Evolutionary conservation across 2,888 invertebrate species (phyloP).

Genomic region (Papilio elwesi): DNA sequence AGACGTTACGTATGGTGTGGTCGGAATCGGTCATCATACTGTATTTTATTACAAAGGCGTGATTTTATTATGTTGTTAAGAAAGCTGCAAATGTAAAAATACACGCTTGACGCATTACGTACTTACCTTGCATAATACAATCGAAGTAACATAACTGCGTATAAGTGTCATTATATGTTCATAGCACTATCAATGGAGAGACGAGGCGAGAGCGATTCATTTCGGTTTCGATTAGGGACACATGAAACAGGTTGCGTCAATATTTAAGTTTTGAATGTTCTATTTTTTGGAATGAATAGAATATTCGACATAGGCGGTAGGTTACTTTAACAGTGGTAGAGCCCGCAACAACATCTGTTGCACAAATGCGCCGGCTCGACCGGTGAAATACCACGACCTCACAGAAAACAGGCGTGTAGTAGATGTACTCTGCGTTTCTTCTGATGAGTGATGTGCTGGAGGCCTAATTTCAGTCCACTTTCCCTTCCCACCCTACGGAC

Average conservation of each 20-base stretch:
- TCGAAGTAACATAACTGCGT: slow-evolving; percentile 40
- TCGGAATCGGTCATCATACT: background rate
- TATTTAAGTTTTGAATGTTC: background rate
- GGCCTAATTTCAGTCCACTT: too few relatives aligned
- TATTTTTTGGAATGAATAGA: too few relatives aligned
- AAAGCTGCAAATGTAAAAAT: slow-evolving; percentile 26
- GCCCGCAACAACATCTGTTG: too few relatives aligned
- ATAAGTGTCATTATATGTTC: slow-evolving; percentile 41
- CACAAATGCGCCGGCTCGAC: too few relatives aligned
- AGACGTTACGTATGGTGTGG: background rate
- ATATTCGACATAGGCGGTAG: too few relatives aligned
- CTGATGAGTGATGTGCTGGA: too few relatives aligned
- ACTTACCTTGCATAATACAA: slow-evolving; percentile 45
- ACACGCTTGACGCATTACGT: slow-evolving; percentile 17
- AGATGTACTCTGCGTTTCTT: too few relatives aligned
- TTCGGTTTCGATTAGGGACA: slow-evolving; percentile 48
- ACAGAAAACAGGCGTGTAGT: too few relatives aligned
- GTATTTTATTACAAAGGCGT: slow-evolving; percentile 1
- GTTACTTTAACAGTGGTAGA: too few relatives aligned
- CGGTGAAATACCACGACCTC: too few relatives aligned
- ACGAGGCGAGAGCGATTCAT: slow-evolving; percentile 38
- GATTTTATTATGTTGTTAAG: slow-evolving; percentile 21
- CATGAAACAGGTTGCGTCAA: slow-evolving; percentile 31
- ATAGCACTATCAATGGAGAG: slow-evolving; percentile 25
- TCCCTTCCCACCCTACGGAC: too few relatives aligned